Base-by-base conservation (phyloP, 2,888 invertebrate species). In the Melitaea athalia region DNA sequence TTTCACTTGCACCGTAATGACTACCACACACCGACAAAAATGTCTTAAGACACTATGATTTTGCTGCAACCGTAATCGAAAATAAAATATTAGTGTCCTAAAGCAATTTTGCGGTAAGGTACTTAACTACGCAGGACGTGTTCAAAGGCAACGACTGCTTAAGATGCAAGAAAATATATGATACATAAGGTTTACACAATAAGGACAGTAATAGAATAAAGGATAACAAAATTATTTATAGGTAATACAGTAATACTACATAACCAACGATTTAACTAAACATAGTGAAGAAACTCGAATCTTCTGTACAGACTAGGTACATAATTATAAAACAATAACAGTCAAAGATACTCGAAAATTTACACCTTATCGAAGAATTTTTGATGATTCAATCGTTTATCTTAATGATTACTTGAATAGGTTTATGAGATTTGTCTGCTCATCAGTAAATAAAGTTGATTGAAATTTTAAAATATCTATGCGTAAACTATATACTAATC, bases 1-100 rank as follows among this genome's bases (percentile, higher is more conserved):
- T 77, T 76, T 78, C 64, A 62, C 77, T 78, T 79, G 67, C 73
- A 72, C 70, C 72, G 63, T 72, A 61, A 68, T 50, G 64, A 65
- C 72, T 61, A 64, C 69, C 69, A 43, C 64, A 68, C 33, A 59
- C 66, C 42, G 31, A 52, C 60, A 59, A 64, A 55, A 61, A 62
- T 71, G 63, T 63, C 31, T 63, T 55, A 66, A 53, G 62, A 63
- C 61, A 55, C 53, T 55, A 55, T 14, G 53, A 33, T 55, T 69
- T 53, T 59, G 63, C 63, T 42, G 31, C 45, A 31, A 55, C 33
- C 33, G 15, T 7, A 15, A 42, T n/a, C 50, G n/a, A 12, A 55
- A 55, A 5, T 14, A 14, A 33, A 33, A 3, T 14, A n/a, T 33
- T 55, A 55, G 45, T 31, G 50, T 70, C 60, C 43, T 43, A 52